Evolutionary conservation across 2,888 invertebrate genomes (phyloP).

Genomic region (Pammene aurita): DNA sequence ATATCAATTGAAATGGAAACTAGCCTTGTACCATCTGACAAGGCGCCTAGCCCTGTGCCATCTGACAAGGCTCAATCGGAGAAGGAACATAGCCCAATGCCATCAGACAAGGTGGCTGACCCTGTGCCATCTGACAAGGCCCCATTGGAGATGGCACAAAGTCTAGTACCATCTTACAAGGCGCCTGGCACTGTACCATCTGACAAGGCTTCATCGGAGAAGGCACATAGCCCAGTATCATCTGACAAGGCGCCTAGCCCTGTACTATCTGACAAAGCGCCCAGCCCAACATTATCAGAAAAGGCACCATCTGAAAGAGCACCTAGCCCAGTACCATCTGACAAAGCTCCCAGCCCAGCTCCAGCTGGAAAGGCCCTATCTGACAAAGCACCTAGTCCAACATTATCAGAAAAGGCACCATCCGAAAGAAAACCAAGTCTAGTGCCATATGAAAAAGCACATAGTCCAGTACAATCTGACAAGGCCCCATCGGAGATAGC

Average conservation of each 20-base stretch:
- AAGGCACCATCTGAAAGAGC: constrained; percentile 41
- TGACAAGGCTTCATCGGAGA: neutral
- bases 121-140: constrained; percentile 14
- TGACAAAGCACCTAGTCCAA: constrained; percentile 16
- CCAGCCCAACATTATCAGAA: neutral
- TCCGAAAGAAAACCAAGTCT: constrained; percentile 22
- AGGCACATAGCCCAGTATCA: neutral
- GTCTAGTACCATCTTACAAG: constrained; percentile 8
- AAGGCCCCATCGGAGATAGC: neutral
- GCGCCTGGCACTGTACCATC: constrained; percentile 29
- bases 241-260: constrained; percentile 15
- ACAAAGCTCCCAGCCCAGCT: neutral
- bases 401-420: constrained; percentile 3
- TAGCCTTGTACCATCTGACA: constrained; percentile 32
- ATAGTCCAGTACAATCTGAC: no score
- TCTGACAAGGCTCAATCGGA: constrained; percentile 22
- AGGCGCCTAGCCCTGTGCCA: constrained; percentile 36
- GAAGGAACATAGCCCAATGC: constrained; percentile 18
- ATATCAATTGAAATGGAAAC: constrained; percentile 10
- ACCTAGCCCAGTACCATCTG: constrained; percentile 32
- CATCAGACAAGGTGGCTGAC: constrained; percentile 6
- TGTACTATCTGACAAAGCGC: neutral
- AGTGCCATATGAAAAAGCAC: constrained; percentile 4
- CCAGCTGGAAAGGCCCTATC: neutral
- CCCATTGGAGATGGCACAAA: neutral